Conservation (phyloP, 2,113 vertebrate species). For the Spea bombifrons region DNA sequence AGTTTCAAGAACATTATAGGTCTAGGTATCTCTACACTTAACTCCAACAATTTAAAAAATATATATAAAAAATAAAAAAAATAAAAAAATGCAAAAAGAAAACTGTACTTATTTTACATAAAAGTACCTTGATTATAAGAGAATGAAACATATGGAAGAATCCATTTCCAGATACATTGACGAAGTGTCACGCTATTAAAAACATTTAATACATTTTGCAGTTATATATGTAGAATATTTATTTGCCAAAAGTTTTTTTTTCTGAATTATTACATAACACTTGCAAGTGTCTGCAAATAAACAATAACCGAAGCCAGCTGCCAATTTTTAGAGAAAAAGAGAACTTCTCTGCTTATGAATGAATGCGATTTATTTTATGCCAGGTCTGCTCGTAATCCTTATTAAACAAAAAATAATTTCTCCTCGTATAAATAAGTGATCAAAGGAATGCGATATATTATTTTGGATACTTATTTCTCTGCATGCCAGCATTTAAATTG, state of each 20-base stretch:
- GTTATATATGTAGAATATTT: neutral
- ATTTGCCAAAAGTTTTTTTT: neutral
- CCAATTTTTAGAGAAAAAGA: constrained; percentile 7
- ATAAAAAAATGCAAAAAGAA: no score
- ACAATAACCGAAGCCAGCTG: neutral
- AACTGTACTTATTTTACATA: no score
- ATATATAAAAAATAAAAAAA: no score
- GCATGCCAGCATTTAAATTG: no score
- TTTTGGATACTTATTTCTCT: neutral
- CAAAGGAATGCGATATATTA: neutral
- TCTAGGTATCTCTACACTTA: no score
- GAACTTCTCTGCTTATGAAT: neutral
- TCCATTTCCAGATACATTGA: no score
- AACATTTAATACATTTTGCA: neutral
- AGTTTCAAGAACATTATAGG: no score
- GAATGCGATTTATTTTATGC: constrained; percentile 15
- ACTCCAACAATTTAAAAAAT: no score
- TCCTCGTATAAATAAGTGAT: constrained; percentile 10
- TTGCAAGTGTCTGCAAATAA: neutral
- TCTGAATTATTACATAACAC: neutral
- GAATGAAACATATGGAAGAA: no score
- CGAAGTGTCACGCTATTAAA: neutral
- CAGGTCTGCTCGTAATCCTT: constrained; percentile 6
- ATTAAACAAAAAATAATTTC: constrained; percentile 18
- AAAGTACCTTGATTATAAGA: no score